Evolutionary conservation across 2,888 invertebrate genomes (phyloP).

Genomic region (Caenorhabditis parvicauda): DNA sequence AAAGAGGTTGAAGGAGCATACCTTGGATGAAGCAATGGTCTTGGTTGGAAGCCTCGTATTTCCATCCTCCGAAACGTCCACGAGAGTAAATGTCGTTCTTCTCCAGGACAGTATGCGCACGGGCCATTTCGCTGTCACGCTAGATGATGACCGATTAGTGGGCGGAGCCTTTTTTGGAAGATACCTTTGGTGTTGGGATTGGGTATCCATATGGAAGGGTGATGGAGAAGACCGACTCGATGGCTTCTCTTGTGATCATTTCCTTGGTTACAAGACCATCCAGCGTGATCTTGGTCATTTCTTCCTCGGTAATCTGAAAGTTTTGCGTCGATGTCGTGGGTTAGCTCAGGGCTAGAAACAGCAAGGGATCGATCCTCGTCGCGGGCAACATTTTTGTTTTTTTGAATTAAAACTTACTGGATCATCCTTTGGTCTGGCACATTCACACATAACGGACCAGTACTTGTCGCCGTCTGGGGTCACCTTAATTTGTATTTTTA

Average conservation of each 20-base stretch:
- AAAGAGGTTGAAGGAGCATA: too few relatives aligned
- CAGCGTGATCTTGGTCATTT: conserved; percentile 51
- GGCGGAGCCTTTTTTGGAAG: background rate
- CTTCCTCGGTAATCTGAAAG: conserved; percentile 45
- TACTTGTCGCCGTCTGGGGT: conserved; percentile 59
- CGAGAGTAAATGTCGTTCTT: conserved; percentile 54
- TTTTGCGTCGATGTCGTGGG: background rate
- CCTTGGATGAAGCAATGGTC: conserved; percentile 63
- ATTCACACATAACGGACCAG: conserved; percentile 63
- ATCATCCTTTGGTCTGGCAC: conserved; percentile 55
- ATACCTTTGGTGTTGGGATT: conserved; percentile 56
- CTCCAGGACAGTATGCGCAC: conserved; percentile 56
- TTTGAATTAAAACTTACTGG: conserved; percentile 22
- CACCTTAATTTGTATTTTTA: conserved; percentile 11
- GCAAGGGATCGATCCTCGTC: too few relatives aligned
- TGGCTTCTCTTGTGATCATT: conserved; percentile 56
- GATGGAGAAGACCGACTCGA: conserved; percentile 55
- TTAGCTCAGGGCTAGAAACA: background rate
- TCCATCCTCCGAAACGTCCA: conserved; percentile 62
- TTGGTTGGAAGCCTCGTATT: conserved; percentile 52
- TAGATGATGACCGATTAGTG: conserved; percentile 3
- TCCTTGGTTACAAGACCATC: conserved; percentile 57
- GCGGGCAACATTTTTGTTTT: too few relatives aligned
- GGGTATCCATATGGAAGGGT: conserved; percentile 59
- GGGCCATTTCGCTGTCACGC: conserved; percentile 57